Percentiles rank a stretch among this genome's conserved stretches.
Conservation (phyloP, 2,797 vertebrate species). For the Trachurus trachurus region DNA sequence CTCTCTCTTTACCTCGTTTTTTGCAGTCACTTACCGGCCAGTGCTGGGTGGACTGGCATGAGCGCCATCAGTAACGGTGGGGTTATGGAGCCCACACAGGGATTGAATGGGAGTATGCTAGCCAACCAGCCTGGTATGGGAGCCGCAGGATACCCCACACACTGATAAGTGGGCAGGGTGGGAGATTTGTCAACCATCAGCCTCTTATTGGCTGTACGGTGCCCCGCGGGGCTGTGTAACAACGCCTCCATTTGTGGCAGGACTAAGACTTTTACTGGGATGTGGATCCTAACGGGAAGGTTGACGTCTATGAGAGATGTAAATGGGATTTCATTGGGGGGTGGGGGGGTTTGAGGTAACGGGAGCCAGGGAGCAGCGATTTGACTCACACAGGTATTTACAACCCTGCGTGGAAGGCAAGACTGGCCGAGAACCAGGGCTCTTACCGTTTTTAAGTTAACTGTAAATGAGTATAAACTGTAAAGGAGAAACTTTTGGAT, state of each 20-base stretch:
- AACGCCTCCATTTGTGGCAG: slow-evolving; percentile 78
- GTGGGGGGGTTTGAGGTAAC: slow-evolving; percentile 41
- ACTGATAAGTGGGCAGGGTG: slow-evolving; percentile 85
- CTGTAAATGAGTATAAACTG: slow-evolving; percentile 85
- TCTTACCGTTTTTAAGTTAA: slow-evolving; percentile 84
- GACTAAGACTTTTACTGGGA: slow-evolving; percentile 79
- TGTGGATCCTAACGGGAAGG: slow-evolving; percentile 70
- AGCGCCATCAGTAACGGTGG: slow-evolving; percentile 87
- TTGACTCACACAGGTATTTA: slow-evolving; percentile 78
- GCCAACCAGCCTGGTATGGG: slow-evolving; percentile 92
- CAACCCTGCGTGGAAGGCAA: slow-evolving; percentile 71
- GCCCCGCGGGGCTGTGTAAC: slow-evolving; percentile 72
- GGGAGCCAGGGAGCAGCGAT: slow-evolving; percentile 67
- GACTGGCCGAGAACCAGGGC: slow-evolving; percentile 75
- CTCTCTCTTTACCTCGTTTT: slow-evolving; percentile 71
- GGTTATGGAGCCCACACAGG: slow-evolving; percentile 89
- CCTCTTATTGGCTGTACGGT: slow-evolving; percentile 69
- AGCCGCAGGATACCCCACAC: slow-evolving; percentile 93
- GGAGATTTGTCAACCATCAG: slow-evolving; percentile 72
- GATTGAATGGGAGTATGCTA: slow-evolving; percentile 93
- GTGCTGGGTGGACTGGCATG: slow-evolving; percentile 92
- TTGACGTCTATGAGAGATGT: slow-evolving; percentile 75
- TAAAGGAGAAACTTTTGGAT: slow-evolving; percentile 79
- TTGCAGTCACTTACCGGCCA: slow-evolving; percentile 90
- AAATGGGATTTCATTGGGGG: slow-evolving; percentile 71